phyloP scores from a whole-genome alignment of 2,113 vertebrate genomes.

The Rhagologus leucostigma region DNA sequence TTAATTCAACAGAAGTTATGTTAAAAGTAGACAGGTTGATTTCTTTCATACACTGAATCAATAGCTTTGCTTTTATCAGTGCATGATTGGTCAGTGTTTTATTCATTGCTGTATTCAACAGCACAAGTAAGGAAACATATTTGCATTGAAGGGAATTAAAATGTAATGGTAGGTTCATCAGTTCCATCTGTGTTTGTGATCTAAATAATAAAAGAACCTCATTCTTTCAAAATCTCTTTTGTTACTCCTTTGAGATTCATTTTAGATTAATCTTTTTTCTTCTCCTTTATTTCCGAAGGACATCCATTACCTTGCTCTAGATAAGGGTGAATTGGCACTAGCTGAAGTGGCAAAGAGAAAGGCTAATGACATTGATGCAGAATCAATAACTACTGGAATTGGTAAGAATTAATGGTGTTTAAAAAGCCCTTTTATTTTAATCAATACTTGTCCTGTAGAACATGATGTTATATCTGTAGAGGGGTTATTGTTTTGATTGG shows the following conservation, averaged over 20 bases:
- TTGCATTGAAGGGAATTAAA: conserved; percentile 67
- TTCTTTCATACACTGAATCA: conserved; percentile 1
- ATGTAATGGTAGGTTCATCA: conserved; percentile 58
- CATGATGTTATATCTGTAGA: conserved; percentile 57
- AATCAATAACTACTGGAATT: conserved; percentile 75
- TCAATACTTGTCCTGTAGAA: conserved; percentile 68
- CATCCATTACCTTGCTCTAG: conserved; percentile 94
- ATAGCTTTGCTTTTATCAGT: conserved; percentile 18
- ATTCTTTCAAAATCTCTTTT: conserved; percentile 76
- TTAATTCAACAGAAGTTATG: background rate
- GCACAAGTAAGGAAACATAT: conserved; percentile 47
- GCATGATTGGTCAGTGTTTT: conserved; percentile 19
- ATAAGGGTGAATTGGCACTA: conserved; percentile 94
- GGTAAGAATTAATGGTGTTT: conserved; percentile 78
- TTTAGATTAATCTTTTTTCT: conserved; percentile 86
- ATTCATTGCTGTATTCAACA: conserved; percentile 5
- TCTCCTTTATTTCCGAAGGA: conserved; percentile 94
- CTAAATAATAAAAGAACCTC: conserved; percentile 65
- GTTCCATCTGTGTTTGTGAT: conserved; percentile 67
- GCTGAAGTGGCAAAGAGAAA: conserved; percentile 93
- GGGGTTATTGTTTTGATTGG: conserved; percentile 41
- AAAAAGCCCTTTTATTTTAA: conserved; percentile 69
- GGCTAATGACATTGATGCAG: conserved; percentile 88
- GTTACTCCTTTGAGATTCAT: conserved; percentile 84
- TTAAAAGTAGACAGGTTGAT: background rate